Base-by-base conservation (phyloP, 2,113 vertebrate genomes). In the Saguinus midas region DNA sequence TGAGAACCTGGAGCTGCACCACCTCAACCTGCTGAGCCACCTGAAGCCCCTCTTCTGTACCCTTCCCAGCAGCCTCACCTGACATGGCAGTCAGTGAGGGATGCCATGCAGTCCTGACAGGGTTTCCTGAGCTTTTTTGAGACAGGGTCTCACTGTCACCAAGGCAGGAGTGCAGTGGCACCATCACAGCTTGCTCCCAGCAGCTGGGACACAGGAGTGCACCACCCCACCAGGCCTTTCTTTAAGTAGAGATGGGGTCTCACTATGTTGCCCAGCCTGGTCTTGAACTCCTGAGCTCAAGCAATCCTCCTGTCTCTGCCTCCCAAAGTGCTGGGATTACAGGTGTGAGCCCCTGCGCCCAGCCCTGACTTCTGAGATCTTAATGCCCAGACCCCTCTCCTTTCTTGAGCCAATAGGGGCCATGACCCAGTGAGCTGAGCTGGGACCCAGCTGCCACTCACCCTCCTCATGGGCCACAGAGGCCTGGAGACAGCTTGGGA, bases 401-500 rank as follows among this genome's bases (percentile, higher is more conserved):
- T 48, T 27, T 17, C 5, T 68, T 21, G 12, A 35, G 57, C 72
- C 48, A 7, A 52, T 9, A 0, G 37, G 23, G 64, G 37, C 45
- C 73, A 25, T 11, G 5, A 3, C 64, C 45, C 35, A 43, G 21
- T 52, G 45, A 29, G 1, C 45, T 0, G 12, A 66, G 43, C 13
- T 35, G 29, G 18, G 0, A 43, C 58, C n/a, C 27, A 6, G 52
- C 40, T 11, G 6, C 27, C 75, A 96, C 97, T 0, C 94, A 99
- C 99, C 99, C 35, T 98, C 97, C 18, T 92, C 61, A 20, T 99
- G 98, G 27, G 98, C 99, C 37, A 97, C 76, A 79, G 98, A 98
- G 91, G 95, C 98, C 84, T 98, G 98, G 68, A 99, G 96, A 93
- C 99, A 99, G 43, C 72, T 97, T 52, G 97, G 98, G 88, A 97